Evolutionary conservation across 2,888 invertebrate species (phyloP), one percentile per base, ranked within the genome.

Genomic region (Drepana falcataria): DNA sequence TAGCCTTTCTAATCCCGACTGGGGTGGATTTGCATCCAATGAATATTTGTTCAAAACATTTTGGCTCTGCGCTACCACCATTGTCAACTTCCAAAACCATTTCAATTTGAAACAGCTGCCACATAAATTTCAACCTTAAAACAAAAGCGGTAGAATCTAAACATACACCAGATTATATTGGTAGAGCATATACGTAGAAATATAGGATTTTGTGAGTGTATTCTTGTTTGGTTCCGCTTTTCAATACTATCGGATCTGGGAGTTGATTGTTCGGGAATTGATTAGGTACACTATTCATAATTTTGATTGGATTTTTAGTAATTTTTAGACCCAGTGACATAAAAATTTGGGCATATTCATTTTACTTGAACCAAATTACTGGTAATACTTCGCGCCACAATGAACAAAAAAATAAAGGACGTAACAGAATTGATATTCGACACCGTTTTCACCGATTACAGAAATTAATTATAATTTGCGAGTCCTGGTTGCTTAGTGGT

Each of bases 11-110:
- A 85, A 85, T 85, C 81, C 84, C 71, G 68, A 71, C 70, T 66
- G 71, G 73, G 65, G 68, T 71, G 82, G 80, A 85, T 85, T 85
- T 85, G 85, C 85, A 85, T 85, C 79, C 83, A 79, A 83, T 84
- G 85, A 85, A 85, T 85, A 84, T 85, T 85, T 85, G 85, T 75
- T 75, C 80, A 80, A 85, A 85, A 84, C 84, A 83, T 85, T 85
- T 83, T 78, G 80, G 78, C 68, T 69, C 73, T 74, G 69, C 67
- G 69, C 74, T 73, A 66, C 71, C 73, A 64, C 73, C 71, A 79
- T 80, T 81, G 79, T 75, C 76, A 75, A 73, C 69, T 69, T 73
- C 72, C 68, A 60, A 59, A 65, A 66, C 74, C 68, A 68, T 54
- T 68, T 57, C 54, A 67, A 64, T 69, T 58, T 54, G 56, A 55